A percentile compares a stretch with the other conserved stretches of the same genome.
phyloP scores from a whole-genome alignment of 1,140 invertebrate species.

The Drosophila miranda region DNA sequence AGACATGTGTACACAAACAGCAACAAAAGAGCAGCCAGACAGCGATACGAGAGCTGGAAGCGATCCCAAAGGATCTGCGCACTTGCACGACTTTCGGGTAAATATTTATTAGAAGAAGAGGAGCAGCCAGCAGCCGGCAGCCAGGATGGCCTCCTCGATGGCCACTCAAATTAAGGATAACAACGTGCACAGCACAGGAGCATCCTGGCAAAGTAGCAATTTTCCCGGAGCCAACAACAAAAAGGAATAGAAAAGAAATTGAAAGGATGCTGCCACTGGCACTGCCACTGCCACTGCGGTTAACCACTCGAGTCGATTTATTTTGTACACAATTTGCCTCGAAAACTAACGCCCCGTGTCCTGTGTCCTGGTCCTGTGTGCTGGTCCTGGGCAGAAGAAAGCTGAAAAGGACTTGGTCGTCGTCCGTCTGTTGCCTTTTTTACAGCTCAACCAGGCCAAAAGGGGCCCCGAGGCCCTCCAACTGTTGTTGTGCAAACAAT shows the following conservation, averaged over 20 bases:
- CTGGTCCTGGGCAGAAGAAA: constrained; percentile 23
- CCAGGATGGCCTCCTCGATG: constrained; percentile 51
- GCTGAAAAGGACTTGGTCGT: constrained; percentile 54
- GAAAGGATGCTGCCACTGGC: constrained; percentile 53
- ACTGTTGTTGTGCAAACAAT: constrained; percentile 53
- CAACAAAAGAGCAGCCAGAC: constrained; percentile 42
- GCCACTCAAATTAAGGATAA: constrained; percentile 79
- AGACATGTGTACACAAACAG: constrained; percentile 35
- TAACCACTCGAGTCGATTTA: constrained; percentile 77
- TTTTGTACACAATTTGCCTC: constrained; percentile 75
- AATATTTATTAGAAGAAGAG: constrained; percentile 67
- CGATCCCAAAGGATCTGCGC: constrained; percentile 27
- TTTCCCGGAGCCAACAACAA: constrained; percentile 17
- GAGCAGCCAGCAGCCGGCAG: constrained; percentile 5
- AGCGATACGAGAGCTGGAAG: constrained; percentile 36
- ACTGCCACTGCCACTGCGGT: constrained; percentile 49
- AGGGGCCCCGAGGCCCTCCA: constrained; percentile 32
- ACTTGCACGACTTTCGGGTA: constrained; percentile 56
- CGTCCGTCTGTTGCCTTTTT: constrained; percentile 55
- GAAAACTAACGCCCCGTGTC: constrained; percentile 45
- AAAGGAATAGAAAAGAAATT: constrained; percentile 13
- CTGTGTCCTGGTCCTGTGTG: background rate
- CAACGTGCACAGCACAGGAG: constrained; percentile 44
- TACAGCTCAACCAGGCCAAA: constrained; percentile 39
- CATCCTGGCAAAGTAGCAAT: constrained; percentile 62